These are phyloP conservation scores for Lichenostomus cassidix DNA, from an alignment of 2,113 vertebrate genomes.

Conservation along the genomic window DNA sequence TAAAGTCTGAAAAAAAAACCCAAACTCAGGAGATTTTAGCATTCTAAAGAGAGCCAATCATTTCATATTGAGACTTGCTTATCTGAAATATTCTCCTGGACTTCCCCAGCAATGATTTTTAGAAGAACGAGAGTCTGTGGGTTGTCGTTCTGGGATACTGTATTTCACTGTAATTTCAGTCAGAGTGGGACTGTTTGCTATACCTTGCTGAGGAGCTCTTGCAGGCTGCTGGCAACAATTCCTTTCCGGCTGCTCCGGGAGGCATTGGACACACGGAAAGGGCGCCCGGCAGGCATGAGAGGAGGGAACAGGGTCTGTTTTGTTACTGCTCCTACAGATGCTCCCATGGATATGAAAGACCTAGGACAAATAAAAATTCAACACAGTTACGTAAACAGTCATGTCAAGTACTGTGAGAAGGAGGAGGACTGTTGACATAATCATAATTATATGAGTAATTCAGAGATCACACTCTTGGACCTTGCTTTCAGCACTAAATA, in stretches of 20 bases:
- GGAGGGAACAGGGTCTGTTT: conserved; percentile 75
- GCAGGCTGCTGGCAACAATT: conserved; percentile 76
- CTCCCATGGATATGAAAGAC: conserved; percentile 72
- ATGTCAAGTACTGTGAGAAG: neutral
- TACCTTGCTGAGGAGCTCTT: conserved; percentile 84
- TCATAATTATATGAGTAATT: neutral
- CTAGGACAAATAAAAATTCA: conserved; percentile 65
- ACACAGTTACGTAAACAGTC: neutral
- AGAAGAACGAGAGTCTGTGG: neutral
- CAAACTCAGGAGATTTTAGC: neutral
- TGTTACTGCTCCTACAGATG: conserved; percentile 75
- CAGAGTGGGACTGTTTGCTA: neutral
- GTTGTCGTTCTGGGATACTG: neutral
- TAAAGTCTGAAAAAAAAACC: conserved; percentile 67
- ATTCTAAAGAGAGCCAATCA: neutral
- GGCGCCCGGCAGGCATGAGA: conserved; percentile 68
- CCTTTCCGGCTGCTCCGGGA: conserved; percentile 76
- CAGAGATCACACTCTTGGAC: neutral
- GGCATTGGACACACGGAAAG: conserved; percentile 80
- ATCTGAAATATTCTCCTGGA: neutral
- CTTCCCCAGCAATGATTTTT: neutral
- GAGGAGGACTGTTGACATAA: neutral
- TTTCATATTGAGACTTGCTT: neutral
- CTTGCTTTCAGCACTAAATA: neutral
- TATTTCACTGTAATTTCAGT: neutral